These are phyloP conservation scores for Crocidura indochinensis DNA, from an alignment of 2,797 vertebrate species.

Conservation along the genomic window DNA sequence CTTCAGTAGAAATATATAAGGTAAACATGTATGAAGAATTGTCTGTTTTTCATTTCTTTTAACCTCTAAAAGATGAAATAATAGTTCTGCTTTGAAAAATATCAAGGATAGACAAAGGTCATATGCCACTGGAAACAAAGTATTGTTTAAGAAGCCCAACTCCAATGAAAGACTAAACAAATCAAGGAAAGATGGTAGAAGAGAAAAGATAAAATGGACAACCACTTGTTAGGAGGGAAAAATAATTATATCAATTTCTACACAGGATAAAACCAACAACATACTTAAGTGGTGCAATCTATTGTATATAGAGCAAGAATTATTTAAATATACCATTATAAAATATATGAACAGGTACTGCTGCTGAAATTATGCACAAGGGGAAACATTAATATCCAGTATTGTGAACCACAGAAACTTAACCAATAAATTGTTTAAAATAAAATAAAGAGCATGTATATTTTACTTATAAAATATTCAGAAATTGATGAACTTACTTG, in stretches of 20 bases:
- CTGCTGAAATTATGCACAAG: too few species aligned
- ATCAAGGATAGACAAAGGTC: conserved; percentile 47
- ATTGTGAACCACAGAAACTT: background rate
- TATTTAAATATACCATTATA: conserved; percentile 20
- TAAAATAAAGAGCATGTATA: background rate
- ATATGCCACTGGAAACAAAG: conserved; percentile 37
- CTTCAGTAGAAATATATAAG: background rate
- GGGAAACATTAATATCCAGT: background rate
- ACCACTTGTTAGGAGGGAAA: background rate
- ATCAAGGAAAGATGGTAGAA: background rate
- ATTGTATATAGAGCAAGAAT: background rate
- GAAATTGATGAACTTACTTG: conserved; percentile 94
- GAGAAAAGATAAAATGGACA: background rate
- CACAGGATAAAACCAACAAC: background rate
- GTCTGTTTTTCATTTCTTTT: background rate
- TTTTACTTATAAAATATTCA: background rate
- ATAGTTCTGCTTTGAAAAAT: conserved; percentile 46
- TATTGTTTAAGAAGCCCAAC: background rate
- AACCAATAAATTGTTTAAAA: background rate
- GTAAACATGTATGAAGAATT: background rate
- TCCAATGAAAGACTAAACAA: background rate
- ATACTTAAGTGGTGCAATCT: background rate
- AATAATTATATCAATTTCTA: background rate
- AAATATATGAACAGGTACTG: too few species aligned
- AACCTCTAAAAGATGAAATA: conserved; percentile 44